Conservation (phyloP, 2,113 vertebrate species). For the Dendropsophus ebraccatus region DNA sequence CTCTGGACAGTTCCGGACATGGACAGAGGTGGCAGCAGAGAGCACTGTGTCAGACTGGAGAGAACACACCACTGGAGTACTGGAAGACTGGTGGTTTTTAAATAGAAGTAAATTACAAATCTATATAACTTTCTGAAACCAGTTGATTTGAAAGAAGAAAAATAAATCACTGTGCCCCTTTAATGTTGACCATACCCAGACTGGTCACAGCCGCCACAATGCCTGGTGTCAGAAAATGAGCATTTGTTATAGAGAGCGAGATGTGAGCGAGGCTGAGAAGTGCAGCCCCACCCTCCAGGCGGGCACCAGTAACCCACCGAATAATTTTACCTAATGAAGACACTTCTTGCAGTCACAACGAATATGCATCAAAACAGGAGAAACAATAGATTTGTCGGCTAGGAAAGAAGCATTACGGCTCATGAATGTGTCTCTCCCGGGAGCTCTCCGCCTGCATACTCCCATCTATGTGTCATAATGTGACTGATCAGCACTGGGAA, state of each 20-base stretch:
- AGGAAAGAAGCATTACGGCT: constrained; percentile 26
- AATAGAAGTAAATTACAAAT: too few species aligned
- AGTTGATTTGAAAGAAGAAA: too few species aligned
- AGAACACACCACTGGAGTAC: too few species aligned
- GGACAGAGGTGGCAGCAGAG: too few species aligned
- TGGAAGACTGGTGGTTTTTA: too few species aligned
- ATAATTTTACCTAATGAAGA: constrained; percentile 29
- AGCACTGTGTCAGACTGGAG: too few species aligned
- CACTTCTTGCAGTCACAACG: constrained; percentile 3
- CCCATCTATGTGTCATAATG: constrained; percentile 34
- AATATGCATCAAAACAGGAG: constrained; percentile 7
- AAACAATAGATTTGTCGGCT: constrained; percentile 38
- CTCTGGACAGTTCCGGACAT: too few species aligned
- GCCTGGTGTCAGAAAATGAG: too few species aligned
- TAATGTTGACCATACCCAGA: too few species aligned
- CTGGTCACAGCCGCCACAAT: too few species aligned
- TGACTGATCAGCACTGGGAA: constrained; percentile 13
- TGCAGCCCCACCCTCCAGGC: not conserved
- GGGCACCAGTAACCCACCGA: not conserved
- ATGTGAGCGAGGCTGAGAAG: not conserved
- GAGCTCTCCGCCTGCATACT: constrained; percentile 7
- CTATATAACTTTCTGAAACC: too few species aligned
- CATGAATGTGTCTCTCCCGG: constrained; percentile 15
- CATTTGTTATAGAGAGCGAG: not conserved
- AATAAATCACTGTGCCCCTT: too few species aligned